Evolutionary conservation across 2,888 invertebrate species (phyloP).

Genomic region (Cetonia aurata): DNA sequence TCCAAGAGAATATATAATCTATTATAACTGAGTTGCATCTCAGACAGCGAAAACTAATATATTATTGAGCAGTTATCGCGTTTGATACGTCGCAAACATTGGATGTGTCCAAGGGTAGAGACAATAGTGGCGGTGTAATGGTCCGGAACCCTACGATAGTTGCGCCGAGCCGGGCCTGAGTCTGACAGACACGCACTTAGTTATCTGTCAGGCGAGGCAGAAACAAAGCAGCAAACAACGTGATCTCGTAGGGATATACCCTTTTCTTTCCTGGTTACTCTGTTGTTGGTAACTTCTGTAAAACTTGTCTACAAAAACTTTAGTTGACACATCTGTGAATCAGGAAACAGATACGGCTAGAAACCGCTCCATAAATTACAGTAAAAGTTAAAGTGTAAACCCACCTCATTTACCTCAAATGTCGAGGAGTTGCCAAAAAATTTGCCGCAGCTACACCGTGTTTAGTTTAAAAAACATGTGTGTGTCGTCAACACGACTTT

Average conservation of each 20-base stretch:
- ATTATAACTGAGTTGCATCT: not conserved
- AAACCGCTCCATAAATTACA: too few relatives aligned
- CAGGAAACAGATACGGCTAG: not conserved
- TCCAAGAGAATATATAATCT: not conserved
- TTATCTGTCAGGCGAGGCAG: conserved; percentile 59
- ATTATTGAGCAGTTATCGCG: conserved; percentile 53
- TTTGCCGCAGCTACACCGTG: too few relatives aligned
- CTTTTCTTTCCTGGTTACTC: conserved; percentile 19
- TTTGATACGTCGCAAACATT: conserved; percentile 52
- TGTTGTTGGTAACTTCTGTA: not conserved
- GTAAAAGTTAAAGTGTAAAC: too few relatives aligned
- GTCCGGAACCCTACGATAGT: conserved; percentile 58
- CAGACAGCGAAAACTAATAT: conserved; percentile 39
- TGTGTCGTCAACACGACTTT: too few relatives aligned
- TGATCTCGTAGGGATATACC: conserved; percentile 45
- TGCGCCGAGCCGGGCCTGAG: conserved; percentile 57
- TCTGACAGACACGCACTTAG: conserved; percentile 64
- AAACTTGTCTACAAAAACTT: not conserved
- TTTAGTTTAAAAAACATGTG: too few relatives aligned
- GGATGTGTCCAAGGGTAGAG: conserved; percentile 55
- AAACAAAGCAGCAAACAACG: conserved; percentile 51
- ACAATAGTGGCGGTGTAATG: conserved; percentile 57
- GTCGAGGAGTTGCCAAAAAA: too few relatives aligned
- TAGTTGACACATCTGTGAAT: not conserved
- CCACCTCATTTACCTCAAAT: too few relatives aligned